These are phyloP conservation scores for Mycetomoellerius zeteki DNA, from an alignment of 1,140 invertebrate genomes.

Conservation along the genomic window DNA sequence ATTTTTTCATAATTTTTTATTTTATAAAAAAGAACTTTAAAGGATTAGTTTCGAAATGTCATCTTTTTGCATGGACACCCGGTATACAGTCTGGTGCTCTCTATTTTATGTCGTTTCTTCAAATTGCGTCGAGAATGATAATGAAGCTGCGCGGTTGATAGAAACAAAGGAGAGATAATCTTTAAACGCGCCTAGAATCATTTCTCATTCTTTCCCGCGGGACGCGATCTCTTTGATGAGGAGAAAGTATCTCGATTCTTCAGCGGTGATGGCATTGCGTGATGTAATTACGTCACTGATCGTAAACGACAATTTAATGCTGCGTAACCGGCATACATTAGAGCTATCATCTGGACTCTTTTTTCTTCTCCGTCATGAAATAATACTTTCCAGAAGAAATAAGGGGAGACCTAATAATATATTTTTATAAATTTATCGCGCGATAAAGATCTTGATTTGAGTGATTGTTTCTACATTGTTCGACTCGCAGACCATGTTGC, in stretches of 20 bases:
- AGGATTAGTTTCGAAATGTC: not conserved
- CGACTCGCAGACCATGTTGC: not conserved
- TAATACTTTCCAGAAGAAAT: not conserved
- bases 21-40: no score
- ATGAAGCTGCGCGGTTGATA: slow-evolving; percentile 34
- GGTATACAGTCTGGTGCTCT: not conserved
- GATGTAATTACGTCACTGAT: slow-evolving; percentile 51
- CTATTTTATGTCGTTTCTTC: slow-evolving; percentile 22
- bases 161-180: slow-evolving; percentile 34
- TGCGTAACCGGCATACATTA: slow-evolving; percentile 4
- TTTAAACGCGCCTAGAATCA: slow-evolving; percentile 42
- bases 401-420: not conserved
- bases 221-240: slow-evolving; percentile 28
- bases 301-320: slow-evolving; percentile 41
- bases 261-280: slow-evolving; percentile 37
- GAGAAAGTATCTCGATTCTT: slow-evolving; percentile 57
- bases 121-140: slow-evolving; percentile 49
- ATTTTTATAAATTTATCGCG: not conserved
- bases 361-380: not conserved
- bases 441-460: not conserved
- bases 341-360: not conserved
- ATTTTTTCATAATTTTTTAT: no score
- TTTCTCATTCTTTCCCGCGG: not conserved
- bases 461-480: not conserved
- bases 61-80: not conserved